Base-by-base conservation (phyloP, 2,888 invertebrate species). In the Parthenolecanium corni region DNA sequence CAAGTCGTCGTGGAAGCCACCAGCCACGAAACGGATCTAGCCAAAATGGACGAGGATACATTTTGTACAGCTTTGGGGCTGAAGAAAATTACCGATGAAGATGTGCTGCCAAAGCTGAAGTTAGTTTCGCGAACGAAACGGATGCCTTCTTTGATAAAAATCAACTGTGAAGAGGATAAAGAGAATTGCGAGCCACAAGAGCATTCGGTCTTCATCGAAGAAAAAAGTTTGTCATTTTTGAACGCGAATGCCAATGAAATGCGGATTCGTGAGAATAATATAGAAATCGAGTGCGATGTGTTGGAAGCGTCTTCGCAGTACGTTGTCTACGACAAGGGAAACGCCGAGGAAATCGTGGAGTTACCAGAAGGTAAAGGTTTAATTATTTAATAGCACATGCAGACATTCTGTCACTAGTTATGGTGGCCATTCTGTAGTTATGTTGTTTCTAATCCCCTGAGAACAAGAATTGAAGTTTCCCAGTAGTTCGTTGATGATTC, bases 201-300 rank as follows among this genome's bases (percentile, higher is more conserved):
- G 21, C 31, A 47, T 61, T 31, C 61, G 20, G 61, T 61, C 21
- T 61, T 49, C 21, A 61, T 61, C 38, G 61, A 61, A 21, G 61
- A 46, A 49, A 61, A 61, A 49, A 61, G 51, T 49, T 61, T 61
- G 38, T 61, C 61, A 2, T 61, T 61, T 49, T 23, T 61, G 16
- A 49, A 61, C 51, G 46, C 46, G 46, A 46, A 36, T 36, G 57
- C 57, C 20, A 57, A 57, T 14, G 61, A 61, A 49, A 21, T 61
- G 51, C 51, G 47, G 6, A 61, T 61, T 51, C 61, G 61, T 36
- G 61, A 61, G 38, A 61, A 61, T 51, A 61, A 61, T 51, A 61
- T 61, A 16, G 61, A 61, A 61, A 61, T 61, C 40, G 61, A 61
- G 40, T 61, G 61, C 23, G 61, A 61, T 49, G 61, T 61, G 51